Percentiles rank a stretch among this genome's conserved stretches.
Evolutionary conservation across 2,797 vertebrate species (phyloP).

Genomic region (Lateolabrax maculatus): DNA sequence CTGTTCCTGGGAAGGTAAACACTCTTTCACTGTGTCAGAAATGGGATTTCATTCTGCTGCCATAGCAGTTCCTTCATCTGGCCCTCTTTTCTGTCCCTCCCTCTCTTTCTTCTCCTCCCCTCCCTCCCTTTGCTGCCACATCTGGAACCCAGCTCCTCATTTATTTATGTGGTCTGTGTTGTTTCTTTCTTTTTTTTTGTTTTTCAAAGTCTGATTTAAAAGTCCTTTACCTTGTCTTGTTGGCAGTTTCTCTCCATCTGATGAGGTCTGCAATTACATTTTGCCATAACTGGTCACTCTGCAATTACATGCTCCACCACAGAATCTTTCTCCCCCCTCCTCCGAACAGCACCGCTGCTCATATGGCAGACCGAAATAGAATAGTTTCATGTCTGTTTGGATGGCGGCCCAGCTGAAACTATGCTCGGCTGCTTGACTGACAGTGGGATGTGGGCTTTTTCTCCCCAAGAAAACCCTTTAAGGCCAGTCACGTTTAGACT

Average conservation of each 20-base stretch:
- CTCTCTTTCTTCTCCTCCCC: conserved; percentile 60
- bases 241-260: conserved; percentile 80
- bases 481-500: conserved; percentile 79
- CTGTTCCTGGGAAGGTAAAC: conserved; percentile 78
- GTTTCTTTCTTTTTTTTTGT: conserved; percentile 51
- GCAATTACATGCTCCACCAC: conserved; percentile 85
- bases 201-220: conserved; percentile 64
- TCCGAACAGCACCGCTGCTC: conserved; percentile 75
- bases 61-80: conserved; percentile 72
- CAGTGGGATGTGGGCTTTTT: conserved; percentile 89
- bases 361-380: conserved; percentile 92
- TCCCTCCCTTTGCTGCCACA: conserved; percentile 75
- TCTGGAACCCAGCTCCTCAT: conserved; percentile 87
- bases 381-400: conserved; percentile 92
- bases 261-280: conserved; percentile 87
- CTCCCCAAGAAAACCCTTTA: conserved; percentile 79
- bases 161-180: conserved; percentile 85
- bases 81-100: conserved; percentile 57
- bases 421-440: conserved; percentile 88
- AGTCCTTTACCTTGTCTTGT: conserved; percentile 82
- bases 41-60: conserved; percentile 76
- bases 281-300: conserved; percentile 81
- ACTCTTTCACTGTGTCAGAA: conserved; percentile 68
- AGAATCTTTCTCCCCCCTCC: conserved; percentile 58
- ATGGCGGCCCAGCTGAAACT: conserved; percentile 89